Evolutionary conservation across 2,797 vertebrate genomes (phyloP).

Genomic region (Aulostomus chinensis): DNA sequence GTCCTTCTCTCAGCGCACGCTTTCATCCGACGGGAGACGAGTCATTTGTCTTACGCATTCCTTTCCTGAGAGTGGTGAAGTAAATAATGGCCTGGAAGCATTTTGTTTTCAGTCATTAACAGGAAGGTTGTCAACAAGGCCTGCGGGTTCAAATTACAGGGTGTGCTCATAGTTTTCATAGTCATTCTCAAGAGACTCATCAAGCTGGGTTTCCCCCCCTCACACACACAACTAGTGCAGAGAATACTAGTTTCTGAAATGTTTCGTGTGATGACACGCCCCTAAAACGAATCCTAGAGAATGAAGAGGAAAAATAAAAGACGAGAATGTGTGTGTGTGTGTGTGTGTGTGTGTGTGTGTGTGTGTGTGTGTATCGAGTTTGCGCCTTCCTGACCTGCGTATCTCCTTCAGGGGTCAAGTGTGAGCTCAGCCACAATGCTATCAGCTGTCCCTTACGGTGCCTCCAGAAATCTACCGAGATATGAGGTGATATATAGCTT

Average conservation of each 20-base stretch:
- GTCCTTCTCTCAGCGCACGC: slow-evolving; percentile 47
- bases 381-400: slow-evolving; percentile 56
- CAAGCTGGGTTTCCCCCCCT: too few relatives aligned
- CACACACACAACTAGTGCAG: too few relatives aligned
- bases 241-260: too few relatives aligned
- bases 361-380: not conserved
- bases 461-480: slow-evolving; percentile 61
- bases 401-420: slow-evolving; percentile 71
- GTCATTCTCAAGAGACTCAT: slow-evolving; percentile 48
- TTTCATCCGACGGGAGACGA: slow-evolving; percentile 29
- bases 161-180: slow-evolving; percentile 45
- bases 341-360: slow-evolving; percentile 3
- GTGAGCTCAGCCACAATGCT: slow-evolving; percentile 66
- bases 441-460: slow-evolving; percentile 74
- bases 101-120: slow-evolving; percentile 58
- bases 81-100: slow-evolving; percentile 36
- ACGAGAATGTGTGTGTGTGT: slow-evolving; percentile 4
- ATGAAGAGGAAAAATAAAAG: not conserved
- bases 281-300: slow-evolving; percentile 20
- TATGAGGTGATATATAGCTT: slow-evolving; percentile 79
- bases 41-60: slow-evolving; percentile 42
- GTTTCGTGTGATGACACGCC: slow-evolving; percentile 39
- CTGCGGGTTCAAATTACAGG: slow-evolving; percentile 49
- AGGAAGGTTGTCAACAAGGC: slow-evolving; percentile 47
- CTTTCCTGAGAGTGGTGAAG: slow-evolving; percentile 19